Evolutionary conservation across 2,888 invertebrate species (phyloP), one percentile per base, ranked within the genome.

Genomic region (Isotomurus palustris): DNA sequence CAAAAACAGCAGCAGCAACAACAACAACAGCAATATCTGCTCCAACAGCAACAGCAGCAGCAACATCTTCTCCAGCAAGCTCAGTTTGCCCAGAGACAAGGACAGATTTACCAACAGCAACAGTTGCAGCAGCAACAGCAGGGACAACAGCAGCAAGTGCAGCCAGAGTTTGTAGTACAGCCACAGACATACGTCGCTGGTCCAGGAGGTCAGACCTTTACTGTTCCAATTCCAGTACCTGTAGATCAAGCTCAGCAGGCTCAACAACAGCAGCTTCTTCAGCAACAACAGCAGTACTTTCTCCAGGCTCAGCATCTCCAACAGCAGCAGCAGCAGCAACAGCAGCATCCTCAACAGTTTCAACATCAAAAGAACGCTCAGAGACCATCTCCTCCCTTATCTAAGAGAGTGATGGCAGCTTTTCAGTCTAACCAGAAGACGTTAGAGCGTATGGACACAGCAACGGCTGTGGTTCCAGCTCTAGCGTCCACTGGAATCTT

Each of bases 241-340:
- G 60, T 55, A 14, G 64, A 70, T 14, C 70, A 71, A 51, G 58
- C 53, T 25, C 51, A 36, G 21, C 21, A 32, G 48, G 65, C 22
- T 67, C 71, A 44, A 59, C 62, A 36, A 53, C 24, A 38, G 55
- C 14, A 78, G 77, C 45, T 79, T 76, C 67, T 77, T 78, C 19
- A 81, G 81, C 72, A 81, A 80, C 56, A 81, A 81, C 62, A 36
- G 51, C 24, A 38, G 55, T 14, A 78, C 78, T 45, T 79, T 76
- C 67, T 77, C 78, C 19, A 81, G 81, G 72, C 81, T 80, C 56
- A 81, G 81, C 53, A 56, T 2, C 51, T 52, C 2, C 41, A 43
- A 27, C 35, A 32, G 24, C 38, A 29, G 5, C 28, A 56, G 12
- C 38, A 36, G 12, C 45, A 40, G 41, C 38, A 51, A 6, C 50